These are phyloP conservation scores for Rhadinocentrus ornatus DNA, from an alignment of 2,797 vertebrate species.

Conservation along the genomic window DNA sequence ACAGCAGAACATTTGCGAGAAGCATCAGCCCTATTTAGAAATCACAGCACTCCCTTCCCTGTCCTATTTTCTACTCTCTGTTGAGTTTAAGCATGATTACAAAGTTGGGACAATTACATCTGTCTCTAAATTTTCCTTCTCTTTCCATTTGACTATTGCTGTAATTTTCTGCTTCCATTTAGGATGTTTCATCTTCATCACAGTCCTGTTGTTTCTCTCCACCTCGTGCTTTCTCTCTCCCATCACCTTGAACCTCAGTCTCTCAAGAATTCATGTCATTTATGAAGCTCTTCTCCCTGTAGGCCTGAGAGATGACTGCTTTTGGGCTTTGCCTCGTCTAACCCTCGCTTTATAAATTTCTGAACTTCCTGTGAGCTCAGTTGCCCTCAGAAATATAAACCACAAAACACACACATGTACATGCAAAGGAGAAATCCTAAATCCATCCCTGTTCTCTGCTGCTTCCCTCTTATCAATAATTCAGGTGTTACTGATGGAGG, in stretches of 20 bases:
- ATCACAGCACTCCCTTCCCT: constrained; percentile 26
- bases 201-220: constrained; percentile 21
- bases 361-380: constrained; percentile 59
- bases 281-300: constrained; percentile 34
- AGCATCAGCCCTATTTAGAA: constrained; percentile 61
- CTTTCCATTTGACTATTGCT: constrained; percentile 4
- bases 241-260: constrained; percentile 45
- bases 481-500: constrained; percentile 69
- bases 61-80: constrained; percentile 12
- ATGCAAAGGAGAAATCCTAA: constrained; percentile 45
- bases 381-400: constrained; percentile 37
- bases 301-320: constrained; percentile 20
- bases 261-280: constrained; percentile 34
- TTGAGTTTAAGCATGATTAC: background rate
- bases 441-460: constrained; percentile 48
- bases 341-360: constrained; percentile 54
- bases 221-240: constrained; percentile 24
- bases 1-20: constrained; percentile 52
- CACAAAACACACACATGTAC: constrained; percentile 30
- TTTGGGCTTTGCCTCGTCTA: constrained; percentile 44
- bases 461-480: constrained; percentile 82
- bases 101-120: constrained; percentile 9
- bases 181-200: constrained; percentile 4
- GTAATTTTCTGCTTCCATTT: constrained; percentile 8
- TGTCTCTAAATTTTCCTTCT: constrained; percentile 1